Percentiles rank a stretch among this genome's conserved stretches.
Conservation (phyloP, 2,113 vertebrate species). For the Seriola aureovittata region DNA sequence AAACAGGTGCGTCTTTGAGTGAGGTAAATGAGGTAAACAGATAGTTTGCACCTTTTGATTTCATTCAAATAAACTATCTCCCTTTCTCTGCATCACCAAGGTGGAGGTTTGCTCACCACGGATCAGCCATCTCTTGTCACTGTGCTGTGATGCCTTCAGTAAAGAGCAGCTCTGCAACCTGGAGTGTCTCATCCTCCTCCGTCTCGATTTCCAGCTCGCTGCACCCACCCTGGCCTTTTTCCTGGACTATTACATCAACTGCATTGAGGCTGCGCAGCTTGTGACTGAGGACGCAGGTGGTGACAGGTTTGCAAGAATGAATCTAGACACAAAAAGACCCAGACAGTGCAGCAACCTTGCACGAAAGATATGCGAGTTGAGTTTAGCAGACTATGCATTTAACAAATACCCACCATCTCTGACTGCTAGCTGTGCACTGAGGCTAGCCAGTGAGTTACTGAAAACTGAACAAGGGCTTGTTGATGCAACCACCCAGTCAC, state of each 20-base stretch:
- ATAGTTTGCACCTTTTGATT: not conserved
- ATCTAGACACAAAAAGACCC: conserved; percentile 19
- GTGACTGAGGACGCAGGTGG: conserved; percentile 24
- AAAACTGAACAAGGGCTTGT: not conserved
- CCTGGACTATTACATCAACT: conserved; percentile 89
- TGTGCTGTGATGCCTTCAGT: conserved; percentile 91
- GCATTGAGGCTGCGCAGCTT: conserved; percentile 57
- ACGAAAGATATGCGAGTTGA: conserved; percentile 88
- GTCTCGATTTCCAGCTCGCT: conserved; percentile 88
- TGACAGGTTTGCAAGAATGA: not conserved
- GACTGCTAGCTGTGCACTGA: conserved; percentile 88
- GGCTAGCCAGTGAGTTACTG: conserved; percentile 85
- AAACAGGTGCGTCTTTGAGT: conserved; percentile 88
- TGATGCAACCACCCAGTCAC: not conserved
- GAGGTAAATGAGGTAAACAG: not conserved
- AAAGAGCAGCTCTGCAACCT: conserved; percentile 93
- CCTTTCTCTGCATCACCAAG: conserved; percentile 73
- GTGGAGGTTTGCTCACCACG: conserved; percentile 91
- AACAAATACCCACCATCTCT: conserved; percentile 89
- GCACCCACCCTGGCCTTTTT: conserved; percentile 93
- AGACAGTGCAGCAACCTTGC: conserved; percentile 83
- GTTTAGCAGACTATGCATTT: conserved; percentile 94
- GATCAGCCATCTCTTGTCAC: conserved; percentile 89
- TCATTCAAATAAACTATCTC: not conserved
- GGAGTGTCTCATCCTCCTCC: conserved; percentile 91